phyloP scores from a whole-genome alignment of 2,797 vertebrate species.

The Ceyx erithaca region DNA sequence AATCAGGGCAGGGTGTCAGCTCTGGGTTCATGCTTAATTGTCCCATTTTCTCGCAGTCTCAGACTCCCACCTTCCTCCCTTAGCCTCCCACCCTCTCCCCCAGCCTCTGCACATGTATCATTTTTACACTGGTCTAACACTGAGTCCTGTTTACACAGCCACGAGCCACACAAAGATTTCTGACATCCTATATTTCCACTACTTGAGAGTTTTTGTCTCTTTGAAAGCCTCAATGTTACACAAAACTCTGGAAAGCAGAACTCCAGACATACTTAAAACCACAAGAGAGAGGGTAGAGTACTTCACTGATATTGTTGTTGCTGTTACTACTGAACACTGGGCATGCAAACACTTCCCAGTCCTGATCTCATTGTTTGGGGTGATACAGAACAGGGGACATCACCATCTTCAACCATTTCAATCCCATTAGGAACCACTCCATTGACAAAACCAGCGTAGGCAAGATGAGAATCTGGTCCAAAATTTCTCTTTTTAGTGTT shows the following conservation, averaged over 20 bases:
- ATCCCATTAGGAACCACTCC: not conserved
- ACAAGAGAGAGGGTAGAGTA: not conserved
- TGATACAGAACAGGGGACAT: not conserved
- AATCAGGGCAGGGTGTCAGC: slow-evolving; percentile 47
- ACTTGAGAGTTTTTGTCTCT: not conserved
- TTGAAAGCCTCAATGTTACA: not conserved
- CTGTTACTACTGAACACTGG: not conserved
- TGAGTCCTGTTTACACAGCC: not conserved
- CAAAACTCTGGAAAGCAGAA: not conserved
- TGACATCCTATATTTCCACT: not conserved
- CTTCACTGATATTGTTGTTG: rapidly evolving
- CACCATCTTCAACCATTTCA: not conserved
- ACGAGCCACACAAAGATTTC: not conserved
- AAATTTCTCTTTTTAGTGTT: not conserved
- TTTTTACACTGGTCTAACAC: not conserved
- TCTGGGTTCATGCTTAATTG: slow-evolving; percentile 16
- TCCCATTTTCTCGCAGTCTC: slow-evolving; percentile 2
- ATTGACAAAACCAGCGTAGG: not conserved
- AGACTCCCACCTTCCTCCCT: not conserved
- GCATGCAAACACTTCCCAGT: not conserved
- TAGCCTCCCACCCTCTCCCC: not conserved
- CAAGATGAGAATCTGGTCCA: not conserved
- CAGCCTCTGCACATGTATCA: not conserved
- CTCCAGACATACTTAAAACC: not conserved
- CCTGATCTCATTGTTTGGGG: not conserved